phyloP scores from a whole-genome alignment of 2,797 vertebrate genomes.

The Intellagama lesueurii region DNA sequence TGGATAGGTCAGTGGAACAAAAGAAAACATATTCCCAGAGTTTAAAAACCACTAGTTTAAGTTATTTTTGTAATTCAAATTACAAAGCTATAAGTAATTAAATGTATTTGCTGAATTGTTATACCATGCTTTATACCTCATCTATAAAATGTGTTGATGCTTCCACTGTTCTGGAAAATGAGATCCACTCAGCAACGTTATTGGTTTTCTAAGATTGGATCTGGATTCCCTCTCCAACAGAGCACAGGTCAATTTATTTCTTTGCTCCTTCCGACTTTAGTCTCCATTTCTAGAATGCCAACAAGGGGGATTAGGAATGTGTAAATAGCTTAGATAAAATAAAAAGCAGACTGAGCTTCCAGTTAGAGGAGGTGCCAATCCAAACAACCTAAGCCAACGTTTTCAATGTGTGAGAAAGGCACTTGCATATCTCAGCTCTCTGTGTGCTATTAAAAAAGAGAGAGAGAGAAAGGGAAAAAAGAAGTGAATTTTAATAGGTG shows the following conservation, averaged over 20 bases:
- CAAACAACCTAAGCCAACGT: conserved; percentile 30
- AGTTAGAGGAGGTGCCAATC: conserved; percentile 16
- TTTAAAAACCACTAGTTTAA: not conserved
- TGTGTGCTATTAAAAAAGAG: not conserved
- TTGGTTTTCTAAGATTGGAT: conserved; percentile 4
- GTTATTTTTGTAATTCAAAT: not conserved
- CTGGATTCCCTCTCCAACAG: not conserved
- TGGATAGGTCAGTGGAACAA: too few species aligned
- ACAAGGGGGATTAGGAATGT: conserved; percentile 30
- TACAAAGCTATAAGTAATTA: not conserved
- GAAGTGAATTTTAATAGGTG: not conserved
- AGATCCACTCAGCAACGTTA: not conserved
- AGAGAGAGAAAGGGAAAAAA: not conserved
- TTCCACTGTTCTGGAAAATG: not conserved
- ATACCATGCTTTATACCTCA: not conserved
- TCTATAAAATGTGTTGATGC: not conserved
- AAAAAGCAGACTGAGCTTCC: conserved; percentile 21
- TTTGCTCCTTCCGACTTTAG: conserved; percentile 12
- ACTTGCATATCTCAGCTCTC: conserved; percentile 22
- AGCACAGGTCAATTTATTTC: conserved; percentile 27
- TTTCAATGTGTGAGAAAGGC: conserved; percentile 27
- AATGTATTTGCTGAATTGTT: not conserved
- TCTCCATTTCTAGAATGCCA: conserved; percentile 39
- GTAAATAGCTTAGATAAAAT: conserved; percentile 44
- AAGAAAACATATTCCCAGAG: not conserved